A percentile compares a stretch with the other conserved stretches of the same genome.
phyloP scores from a whole-genome alignment of 92 coral and sea anemone species.

The Zoanthus solanderi region DNA sequence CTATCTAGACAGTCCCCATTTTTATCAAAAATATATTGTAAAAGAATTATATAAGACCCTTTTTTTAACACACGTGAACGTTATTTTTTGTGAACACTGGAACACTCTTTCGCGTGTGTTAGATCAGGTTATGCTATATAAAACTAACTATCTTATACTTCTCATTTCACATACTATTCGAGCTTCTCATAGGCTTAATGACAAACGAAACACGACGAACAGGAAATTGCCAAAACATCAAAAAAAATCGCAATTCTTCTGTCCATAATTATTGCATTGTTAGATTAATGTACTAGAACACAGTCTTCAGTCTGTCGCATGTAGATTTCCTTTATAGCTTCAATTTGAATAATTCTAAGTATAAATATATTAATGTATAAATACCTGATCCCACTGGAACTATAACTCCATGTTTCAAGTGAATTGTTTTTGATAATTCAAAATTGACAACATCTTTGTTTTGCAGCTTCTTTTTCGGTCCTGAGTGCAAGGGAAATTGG shows the following conservation, averaged over 20 bases:
- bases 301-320: slow-evolving; percentile 16
- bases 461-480: slow-evolving; percentile 61
- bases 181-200: not conserved
- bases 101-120: slow-evolving; percentile 1
- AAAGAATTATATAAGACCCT: not conserved
- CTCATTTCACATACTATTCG: not conserved
- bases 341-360: slow-evolving; percentile 4
- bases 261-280: not conserved
- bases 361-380: slow-evolving; percentile 12
- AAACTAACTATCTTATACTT: slow-evolving; percentile 1
- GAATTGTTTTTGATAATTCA: slow-evolving; percentile 68
- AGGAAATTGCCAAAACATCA: too few relatives aligned
- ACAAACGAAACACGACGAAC: too few relatives aligned
- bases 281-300: slow-evolving; percentile 10
- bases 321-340: slow-evolving; percentile 10
- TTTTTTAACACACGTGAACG: slow-evolving; percentile 2
- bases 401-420: slow-evolving; percentile 1
- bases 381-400: slow-evolving; percentile 20
- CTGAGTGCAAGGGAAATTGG: slow-evolving; percentile 72
- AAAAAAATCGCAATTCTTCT: too few relatives aligned
- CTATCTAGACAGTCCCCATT: not conserved
- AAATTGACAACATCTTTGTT: slow-evolving; percentile 64
- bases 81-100: slow-evolving; percentile 3
- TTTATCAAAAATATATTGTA: not conserved
- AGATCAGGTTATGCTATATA: slow-evolving; percentile 1